Conservation (phyloP, 2,113 vertebrate species). For the Pangasianodon gigas region DNA sequence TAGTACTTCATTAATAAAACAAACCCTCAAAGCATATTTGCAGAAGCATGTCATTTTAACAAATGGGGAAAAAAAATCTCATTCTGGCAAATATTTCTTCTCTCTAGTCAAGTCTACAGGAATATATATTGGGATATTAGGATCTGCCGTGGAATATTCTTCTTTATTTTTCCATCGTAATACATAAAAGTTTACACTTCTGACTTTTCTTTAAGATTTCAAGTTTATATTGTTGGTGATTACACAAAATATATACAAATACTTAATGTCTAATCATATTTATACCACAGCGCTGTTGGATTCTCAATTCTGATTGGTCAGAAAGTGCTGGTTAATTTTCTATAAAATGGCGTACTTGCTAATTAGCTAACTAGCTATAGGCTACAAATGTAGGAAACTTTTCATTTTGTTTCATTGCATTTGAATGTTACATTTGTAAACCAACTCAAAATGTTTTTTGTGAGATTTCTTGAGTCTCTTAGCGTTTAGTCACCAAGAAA, state of each 20-base stretch:
- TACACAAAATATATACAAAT: too few species aligned
- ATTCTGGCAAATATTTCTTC: not conserved
- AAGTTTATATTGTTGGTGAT: too few species aligned
- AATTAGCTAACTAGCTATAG: not conserved
- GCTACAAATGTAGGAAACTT: not conserved
- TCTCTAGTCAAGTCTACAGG: not conserved
- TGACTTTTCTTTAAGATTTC: too few species aligned
- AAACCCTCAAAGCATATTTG: not conserved
- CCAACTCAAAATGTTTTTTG: not conserved
- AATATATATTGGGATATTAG: not conserved
- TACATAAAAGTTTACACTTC: not conserved
- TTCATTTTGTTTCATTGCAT: not conserved
- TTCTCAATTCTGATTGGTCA: too few species aligned
- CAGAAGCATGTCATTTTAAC: not conserved
- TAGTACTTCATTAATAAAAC: not conserved
- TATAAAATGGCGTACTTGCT: not conserved
- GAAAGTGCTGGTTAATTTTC: not conserved
- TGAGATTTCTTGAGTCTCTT: not conserved
- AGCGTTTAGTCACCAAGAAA: too few species aligned
- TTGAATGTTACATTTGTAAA: not conserved
- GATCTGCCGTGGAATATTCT: not conserved
- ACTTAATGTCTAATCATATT: too few species aligned
- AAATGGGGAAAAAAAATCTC: not conserved
- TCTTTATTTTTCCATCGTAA: not conserved
- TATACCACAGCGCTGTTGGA: too few species aligned